Base-by-base conservation (phyloP, 2,888 invertebrate species). In the Aethes cnicana region DNA sequence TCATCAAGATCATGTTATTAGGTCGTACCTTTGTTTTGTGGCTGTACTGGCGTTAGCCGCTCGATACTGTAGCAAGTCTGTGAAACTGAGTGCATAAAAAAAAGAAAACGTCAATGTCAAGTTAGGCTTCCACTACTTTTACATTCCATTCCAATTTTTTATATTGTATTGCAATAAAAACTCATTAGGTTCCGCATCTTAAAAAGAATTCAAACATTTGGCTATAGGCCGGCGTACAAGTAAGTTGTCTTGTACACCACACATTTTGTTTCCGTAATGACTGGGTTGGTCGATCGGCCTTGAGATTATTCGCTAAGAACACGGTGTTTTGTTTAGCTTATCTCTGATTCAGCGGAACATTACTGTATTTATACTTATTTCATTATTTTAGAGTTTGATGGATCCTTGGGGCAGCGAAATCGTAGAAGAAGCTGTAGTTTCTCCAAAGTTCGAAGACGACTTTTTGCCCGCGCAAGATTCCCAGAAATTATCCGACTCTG, bases 401-500 rank as follows among this genome's bases (percentile, higher is more conserved):
- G 89, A 88, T 88, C 89, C 89, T 76, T 89, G 89, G 89, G 89
- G 89, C 59, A 69, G 66, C 63, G 71, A 80, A 72, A 66, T 58
- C 59, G 72, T 63, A 54, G 70, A 70, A 61, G 69, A 68, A 56
- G 59, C 72, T 55, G 68, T 56, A 58, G 68, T 65, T 50, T 72
- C 64, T 36, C 61, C 80, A 52, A 73, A 81, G 67, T 92, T 93
- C 62, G 92, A 92, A 76, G 92, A 92, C 63, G 88, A 92, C 73
- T 92, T 92, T 66, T 75, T 81, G 58, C 84, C 91, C 20, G 66
- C 71, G 52, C 62, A 62, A 17, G 66, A 76, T 52, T 66, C 63
- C 41, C 74, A 77, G 46, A 90, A 86, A 58, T 76, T 94, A 47
- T 90, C 92, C 0, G 93, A 93, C 67, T 94, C 94, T 1, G 90